Conservation (phyloP, 1,140 invertebrate genomes). For the Gonatopus flavifemur region DNA sequence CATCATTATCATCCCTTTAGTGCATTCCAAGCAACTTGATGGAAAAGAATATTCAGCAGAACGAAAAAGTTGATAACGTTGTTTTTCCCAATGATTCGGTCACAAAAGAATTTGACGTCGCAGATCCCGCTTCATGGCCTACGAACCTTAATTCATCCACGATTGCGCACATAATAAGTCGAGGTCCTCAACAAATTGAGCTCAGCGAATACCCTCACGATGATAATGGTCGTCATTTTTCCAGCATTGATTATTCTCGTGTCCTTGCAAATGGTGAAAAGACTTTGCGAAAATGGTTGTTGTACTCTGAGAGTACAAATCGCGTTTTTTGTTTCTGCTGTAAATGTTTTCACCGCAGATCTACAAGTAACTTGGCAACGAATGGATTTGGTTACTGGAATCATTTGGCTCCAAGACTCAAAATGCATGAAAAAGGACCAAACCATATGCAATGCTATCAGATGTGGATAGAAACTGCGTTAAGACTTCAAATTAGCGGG, state of each 20-base stretch:
- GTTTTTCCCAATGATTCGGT: too few species aligned
- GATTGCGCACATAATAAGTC: too few species aligned
- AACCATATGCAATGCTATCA: conserved; percentile 15
- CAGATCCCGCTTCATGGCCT: too few species aligned
- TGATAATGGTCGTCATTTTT: conserved; percentile 1
- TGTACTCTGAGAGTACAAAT: conserved; percentile 18
- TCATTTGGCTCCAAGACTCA: conserved; percentile 14
- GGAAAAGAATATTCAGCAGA: too few species aligned
- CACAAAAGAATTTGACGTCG: too few species aligned
- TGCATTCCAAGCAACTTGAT: too few species aligned
- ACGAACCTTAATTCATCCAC: too few species aligned
- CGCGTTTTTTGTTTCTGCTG: conserved; percentile 28
- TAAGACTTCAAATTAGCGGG: conserved; percentile 9
- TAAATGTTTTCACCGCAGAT: conserved; percentile 18
- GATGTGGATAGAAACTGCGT: conserved; percentile 18
- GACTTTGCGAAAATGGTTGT: conserved; percentile 18
- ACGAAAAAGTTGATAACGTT: too few species aligned
- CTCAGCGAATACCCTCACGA: too few species aligned
- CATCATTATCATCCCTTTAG: too few species aligned
- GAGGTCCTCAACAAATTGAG: too few species aligned
- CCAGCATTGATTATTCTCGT: not conserved
- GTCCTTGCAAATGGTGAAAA: too few species aligned
- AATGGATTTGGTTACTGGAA: conserved; percentile 22
- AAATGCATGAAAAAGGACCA: conserved; percentile 15
- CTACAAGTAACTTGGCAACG: conserved; percentile 11